These are phyloP conservation scores for Centropus unirufus DNA, from an alignment of 2,113 vertebrate species.

Conservation along the genomic window DNA sequence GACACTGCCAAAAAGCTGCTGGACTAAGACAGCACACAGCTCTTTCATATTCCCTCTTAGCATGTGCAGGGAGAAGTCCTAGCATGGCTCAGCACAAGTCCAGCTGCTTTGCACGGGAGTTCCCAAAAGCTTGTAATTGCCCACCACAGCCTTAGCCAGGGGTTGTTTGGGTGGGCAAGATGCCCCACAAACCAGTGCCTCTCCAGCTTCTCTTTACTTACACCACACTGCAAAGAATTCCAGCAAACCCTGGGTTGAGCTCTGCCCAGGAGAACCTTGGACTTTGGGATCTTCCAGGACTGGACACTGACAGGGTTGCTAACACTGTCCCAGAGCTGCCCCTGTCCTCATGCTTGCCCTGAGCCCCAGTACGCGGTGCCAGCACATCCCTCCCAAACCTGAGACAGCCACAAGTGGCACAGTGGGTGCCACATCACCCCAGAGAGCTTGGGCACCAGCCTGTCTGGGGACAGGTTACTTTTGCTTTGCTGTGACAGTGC, in stretches of 20 bases:
- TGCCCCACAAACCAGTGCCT: accelerated
- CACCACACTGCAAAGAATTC: neutral
- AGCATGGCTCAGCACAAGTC: neutral
- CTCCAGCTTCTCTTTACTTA: neutral
- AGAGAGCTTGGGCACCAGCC: neutral
- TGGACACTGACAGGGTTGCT: neutral
- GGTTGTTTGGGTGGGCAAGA: neutral
- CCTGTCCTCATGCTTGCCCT: accelerated
- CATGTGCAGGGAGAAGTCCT: neutral
- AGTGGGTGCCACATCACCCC: too few species aligned
- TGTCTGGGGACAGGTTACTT: neutral
- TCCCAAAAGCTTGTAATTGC: neutral
- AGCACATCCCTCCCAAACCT: neutral
- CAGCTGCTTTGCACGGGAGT: neutral
- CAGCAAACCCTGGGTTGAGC: neutral
- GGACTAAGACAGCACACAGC: neutral
- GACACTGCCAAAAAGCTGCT: neutral
- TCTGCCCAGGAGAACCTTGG: neutral
- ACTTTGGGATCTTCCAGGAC: neutral
- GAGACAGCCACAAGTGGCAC: neutral
- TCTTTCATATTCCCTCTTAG: neutral
- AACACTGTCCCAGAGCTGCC: neutral
- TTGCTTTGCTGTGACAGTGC: neutral
- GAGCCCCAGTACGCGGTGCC: neutral
- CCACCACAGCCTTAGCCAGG: neutral